Evolutionary conservation across 2,888 invertebrate species (phyloP).

Genomic region (Desoria tigrina): DNA sequence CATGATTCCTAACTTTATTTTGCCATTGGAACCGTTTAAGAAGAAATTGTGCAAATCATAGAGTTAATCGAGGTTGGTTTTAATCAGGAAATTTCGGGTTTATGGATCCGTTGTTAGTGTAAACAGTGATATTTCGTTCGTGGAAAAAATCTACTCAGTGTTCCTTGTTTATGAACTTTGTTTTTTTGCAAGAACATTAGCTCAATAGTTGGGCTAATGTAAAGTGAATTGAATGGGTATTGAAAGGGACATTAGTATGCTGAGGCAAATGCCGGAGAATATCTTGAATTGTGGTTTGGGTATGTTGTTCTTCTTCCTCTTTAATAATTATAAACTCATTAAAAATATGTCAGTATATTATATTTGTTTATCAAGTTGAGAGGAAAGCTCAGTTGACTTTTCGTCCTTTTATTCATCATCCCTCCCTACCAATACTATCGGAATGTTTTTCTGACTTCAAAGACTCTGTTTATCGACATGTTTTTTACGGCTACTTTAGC

Average conservation of each 20-base stretch:
- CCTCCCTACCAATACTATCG: too few species aligned
- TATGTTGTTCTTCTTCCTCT: constrained; percentile 22
- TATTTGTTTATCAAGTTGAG: neutral
- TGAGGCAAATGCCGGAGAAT: constrained; percentile 48
- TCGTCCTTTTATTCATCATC: too few species aligned
- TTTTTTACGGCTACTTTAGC: too few species aligned
- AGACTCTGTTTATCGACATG: too few species aligned
- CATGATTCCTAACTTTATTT: too few species aligned
- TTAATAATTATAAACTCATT: constrained; percentile 3
- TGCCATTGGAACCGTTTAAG: neutral
- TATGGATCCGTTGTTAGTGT: too few species aligned
- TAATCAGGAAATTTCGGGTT: too few species aligned
- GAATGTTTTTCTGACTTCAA: too few species aligned
- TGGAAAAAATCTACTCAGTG: too few species aligned
- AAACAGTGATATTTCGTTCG: too few species aligned
- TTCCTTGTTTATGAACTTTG: neutral
- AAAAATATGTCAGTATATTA: constrained; percentile 9
- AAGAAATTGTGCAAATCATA: too few species aligned
- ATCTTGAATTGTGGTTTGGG: constrained; percentile 43
- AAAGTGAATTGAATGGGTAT: constrained; percentile 35
- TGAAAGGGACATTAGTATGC: constrained; percentile 44
- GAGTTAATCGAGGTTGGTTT: too few species aligned
- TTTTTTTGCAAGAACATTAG: neutral
- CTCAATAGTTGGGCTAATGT: constrained; percentile 3
- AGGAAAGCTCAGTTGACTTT: neutral